Evolutionary conservation across 2,888 invertebrate species (phyloP), one percentile per base, ranked within the genome.

Genomic region (Brachylomia viminalis): DNA sequence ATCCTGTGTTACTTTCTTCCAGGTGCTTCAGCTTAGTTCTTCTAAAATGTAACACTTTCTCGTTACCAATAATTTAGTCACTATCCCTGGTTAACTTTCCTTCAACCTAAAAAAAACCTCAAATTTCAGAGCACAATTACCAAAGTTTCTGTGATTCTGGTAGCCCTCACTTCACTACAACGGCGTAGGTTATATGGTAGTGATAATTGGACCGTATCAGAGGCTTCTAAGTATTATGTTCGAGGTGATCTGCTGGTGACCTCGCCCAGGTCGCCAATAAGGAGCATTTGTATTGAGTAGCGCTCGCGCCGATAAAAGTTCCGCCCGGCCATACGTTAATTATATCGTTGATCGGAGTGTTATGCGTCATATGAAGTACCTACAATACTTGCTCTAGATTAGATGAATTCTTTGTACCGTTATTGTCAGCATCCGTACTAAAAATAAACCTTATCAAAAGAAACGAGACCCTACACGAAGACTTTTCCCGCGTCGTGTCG

Each of bases 171-270:
- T 67, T 54, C 38, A 27, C 52, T 56, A 68, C 30, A 68, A 47
- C 79, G 70, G 72, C 73, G 74, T 78, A 79, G 68, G 86, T 87
- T 80, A 91, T 85, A 87, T 75, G 84, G 80, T 81, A 86, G 86
- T 89, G 91, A 77, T 92, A 93, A 93, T 92, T 92, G 91, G 92
- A 91, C 89, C 89, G 89, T 90, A 90, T 87, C 86, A 89, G 87
- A 89, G 84, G 85, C 84, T 85, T 82, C 87, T 89, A 86, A 89
- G 88, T 90, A 89, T 91, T 80, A 84, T 74, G 75, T 88, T 92
- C 93, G 92, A 94, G 93, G 94, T 91, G 90, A 93, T 90, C 93
- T 84, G 86, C 89, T 87, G 73, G 79, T 91, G 93, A 91, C 93
- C 93, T 92, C 91, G 91, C 74, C 79, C 80, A 82, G 88, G 87